Conservation (phyloP, 2,888 invertebrate genomes). For the Polylopha cassiicola region DNA sequence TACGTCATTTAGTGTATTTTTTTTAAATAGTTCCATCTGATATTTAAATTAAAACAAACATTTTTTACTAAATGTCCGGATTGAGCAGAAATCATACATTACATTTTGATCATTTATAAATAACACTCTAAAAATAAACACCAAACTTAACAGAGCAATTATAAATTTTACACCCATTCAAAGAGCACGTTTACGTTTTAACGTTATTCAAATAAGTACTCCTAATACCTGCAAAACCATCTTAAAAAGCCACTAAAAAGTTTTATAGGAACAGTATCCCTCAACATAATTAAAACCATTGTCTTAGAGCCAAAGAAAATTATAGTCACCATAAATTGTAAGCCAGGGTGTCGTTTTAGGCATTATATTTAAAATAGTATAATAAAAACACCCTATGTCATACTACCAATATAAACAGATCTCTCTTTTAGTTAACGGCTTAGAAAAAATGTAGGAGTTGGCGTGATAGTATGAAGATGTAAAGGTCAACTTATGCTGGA, state of each 20-base stretch:
- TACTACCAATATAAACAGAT: constrained; percentile 39
- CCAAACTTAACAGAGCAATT: constrained; percentile 11
- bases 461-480: constrained; percentile 9
- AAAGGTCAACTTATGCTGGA: constrained; percentile 41
- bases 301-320: constrained; percentile 61
- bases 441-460: not conserved
- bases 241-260: constrained; percentile 41
- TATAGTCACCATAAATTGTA: constrained; percentile 64
- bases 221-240: constrained; percentile 44
- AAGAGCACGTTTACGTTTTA: constrained; percentile 15
- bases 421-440: constrained; percentile 23
- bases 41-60: not conserved
- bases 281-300: constrained; percentile 72
- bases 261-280: constrained; percentile 64
- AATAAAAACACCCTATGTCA: constrained; percentile 59
- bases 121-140: constrained; percentile 10
- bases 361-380: constrained; percentile 71
- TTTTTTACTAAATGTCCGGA: not conserved
- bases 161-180: constrained; percentile 19
- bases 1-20: too few relatives aligned
- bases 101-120: too few relatives aligned
- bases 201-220: constrained; percentile 12
- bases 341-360: constrained; percentile 52
- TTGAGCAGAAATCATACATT: not conserved
- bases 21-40: not conserved